Evolutionary conservation across 1,140 invertebrate species (phyloP), one percentile per base, ranked within the genome.

Genomic region (Orussus abietinus): DNA sequence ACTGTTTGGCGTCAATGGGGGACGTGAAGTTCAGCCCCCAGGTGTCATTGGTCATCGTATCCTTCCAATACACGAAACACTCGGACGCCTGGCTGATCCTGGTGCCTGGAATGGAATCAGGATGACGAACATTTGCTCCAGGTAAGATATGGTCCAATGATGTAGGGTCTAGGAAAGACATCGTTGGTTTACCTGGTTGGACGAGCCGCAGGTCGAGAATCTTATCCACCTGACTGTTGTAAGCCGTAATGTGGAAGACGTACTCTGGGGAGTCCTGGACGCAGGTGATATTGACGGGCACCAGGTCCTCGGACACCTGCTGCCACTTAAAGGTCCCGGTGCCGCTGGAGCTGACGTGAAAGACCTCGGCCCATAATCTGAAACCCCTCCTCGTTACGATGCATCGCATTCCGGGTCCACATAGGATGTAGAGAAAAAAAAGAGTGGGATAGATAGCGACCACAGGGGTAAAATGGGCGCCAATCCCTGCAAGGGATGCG

Each of bases 11-110:
- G 73, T 98, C 94, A 58, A 93, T 91, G 13, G 93, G 85, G 28
- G 92, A 96, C 28, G 94, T 96, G 67, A 98, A 97, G 75, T 97
- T 97, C 38, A 97, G 80, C 31, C 95, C 94, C 94, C 95, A 98
- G n/a, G 95, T 96, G 68, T 96, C 92, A 68, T 91, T 92, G 49
- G 91, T 94, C 80, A 90, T 87, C 2, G 89, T 85, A 75, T 97
- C 95, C 72, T 95, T 95, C 94, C 94, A 98, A 68, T 97, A 96
- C 22, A 97, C 91, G 72, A 98, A 98, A 75, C 94, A 96, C 77
- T 97, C 94, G 6, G 93, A 96, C 14, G 94, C 93, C 75, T 96
- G 94, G 7, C 92, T 94, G 59, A 98, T 92, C 50, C 92, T 83
- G 31, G 93, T 97, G 19, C 93, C 92, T 96, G 64, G 19, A 76